These are phyloP conservation scores for Glossophaga mutica DNA, from an alignment of 2,797 vertebrate species.

Conservation along the genomic window DNA sequence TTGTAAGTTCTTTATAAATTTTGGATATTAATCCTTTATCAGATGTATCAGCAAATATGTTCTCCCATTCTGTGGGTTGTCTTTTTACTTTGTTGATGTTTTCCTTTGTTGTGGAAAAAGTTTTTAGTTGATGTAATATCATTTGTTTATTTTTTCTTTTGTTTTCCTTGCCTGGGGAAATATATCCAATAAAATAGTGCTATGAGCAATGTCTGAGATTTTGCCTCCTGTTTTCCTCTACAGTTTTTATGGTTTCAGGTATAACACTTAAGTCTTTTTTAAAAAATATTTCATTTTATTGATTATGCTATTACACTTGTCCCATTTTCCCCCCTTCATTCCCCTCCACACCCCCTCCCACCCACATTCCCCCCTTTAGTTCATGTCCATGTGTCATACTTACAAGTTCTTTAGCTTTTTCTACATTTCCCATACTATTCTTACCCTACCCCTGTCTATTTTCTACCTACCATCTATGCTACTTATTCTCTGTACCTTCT, in stretches of 20 bases:
- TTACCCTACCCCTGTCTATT: too few species aligned
- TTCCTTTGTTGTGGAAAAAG: neutral
- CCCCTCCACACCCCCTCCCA: too few species aligned
- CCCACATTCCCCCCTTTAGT: too few species aligned
- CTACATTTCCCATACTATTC: too few species aligned
- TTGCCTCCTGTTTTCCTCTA: neutral
- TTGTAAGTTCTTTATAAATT: neutral
- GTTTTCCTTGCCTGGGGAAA: neutral
- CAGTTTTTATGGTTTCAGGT: neutral
- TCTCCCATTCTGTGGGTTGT: neutral
- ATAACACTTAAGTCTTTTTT: neutral
- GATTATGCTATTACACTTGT: too few species aligned
- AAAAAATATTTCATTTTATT: too few species aligned
- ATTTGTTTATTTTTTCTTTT: neutral
- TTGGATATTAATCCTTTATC: neutral
- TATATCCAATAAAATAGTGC: neutral
- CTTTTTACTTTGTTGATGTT: neutral
- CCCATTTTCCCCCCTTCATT: too few species aligned
- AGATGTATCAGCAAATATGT: neutral
- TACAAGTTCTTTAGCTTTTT: too few species aligned
- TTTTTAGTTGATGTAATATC: neutral
- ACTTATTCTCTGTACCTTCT: too few species aligned
- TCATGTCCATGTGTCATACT: too few species aligned
- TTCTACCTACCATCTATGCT: too few species aligned
- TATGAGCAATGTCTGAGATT: neutral